Percentiles rank a stretch among this genome's conserved stretches.
Evolutionary conservation across 2,797 vertebrate species (phyloP).

Genomic region (Smutsia temminckii): DNA sequence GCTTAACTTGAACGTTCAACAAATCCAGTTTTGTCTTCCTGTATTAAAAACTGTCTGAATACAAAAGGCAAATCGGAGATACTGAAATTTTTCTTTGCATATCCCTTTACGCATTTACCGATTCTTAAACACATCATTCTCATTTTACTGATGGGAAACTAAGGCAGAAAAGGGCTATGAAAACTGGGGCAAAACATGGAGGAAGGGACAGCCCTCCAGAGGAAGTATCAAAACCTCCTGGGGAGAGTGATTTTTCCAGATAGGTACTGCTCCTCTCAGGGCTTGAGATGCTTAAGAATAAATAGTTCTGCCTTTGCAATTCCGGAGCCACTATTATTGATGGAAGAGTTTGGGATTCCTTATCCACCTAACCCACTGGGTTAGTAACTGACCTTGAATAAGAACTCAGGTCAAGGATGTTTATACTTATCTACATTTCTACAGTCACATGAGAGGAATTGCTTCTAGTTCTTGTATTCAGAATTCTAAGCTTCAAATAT

Average conservation of each 20-base stretch:
- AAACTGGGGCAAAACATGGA: not conserved
- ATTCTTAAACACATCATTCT: not conserved
- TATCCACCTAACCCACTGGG: not conserved
- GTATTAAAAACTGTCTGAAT: not conserved
- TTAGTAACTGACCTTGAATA: not conserved
- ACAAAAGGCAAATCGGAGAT: not conserved
- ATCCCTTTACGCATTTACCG: not conserved
- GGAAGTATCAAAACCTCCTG: not conserved
- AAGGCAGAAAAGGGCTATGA: not conserved
- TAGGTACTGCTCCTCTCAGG: not conserved
- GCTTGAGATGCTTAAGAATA: not conserved
- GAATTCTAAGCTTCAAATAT: slow-evolving; percentile 1
- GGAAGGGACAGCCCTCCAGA: not conserved
- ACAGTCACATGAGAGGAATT: not conserved
- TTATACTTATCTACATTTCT: not conserved
- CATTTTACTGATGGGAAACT: not conserved
- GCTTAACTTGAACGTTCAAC: not conserved
- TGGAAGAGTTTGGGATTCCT: not conserved
- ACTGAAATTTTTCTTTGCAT: not conserved
- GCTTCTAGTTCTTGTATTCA: not conserved
- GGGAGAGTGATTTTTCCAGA: not conserved
- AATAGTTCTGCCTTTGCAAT: not conserved
- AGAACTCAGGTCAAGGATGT: not conserved
- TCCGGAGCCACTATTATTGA: not conserved
- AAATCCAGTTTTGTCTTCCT: not conserved